phyloP scores from a whole-genome alignment of 2,113 vertebrate genomes.

The Halichoerus grypus region DNA sequence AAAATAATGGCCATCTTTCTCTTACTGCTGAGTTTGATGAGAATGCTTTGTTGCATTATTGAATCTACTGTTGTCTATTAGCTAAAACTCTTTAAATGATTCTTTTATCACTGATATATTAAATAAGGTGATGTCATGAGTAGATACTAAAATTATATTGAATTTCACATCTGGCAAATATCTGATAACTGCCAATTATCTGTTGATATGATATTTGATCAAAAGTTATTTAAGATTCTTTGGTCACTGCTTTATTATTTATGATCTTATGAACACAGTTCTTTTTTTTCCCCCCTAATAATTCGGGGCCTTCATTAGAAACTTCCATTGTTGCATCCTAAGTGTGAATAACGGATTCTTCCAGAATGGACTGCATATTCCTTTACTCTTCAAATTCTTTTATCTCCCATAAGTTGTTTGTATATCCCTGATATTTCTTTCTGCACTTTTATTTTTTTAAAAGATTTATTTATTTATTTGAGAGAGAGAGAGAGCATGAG shows the following conservation, averaged over 20 bases:
- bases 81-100: neutral
- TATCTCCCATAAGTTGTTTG: neutral
- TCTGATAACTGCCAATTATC: neutral
- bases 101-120: neutral
- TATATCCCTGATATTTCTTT: neutral
- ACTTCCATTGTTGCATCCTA: neutral
- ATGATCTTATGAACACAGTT: neutral
- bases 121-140: neutral
- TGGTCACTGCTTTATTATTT: neutral
- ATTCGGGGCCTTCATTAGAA: neutral
- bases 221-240: neutral
- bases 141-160: neutral
- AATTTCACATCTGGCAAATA: neutral
- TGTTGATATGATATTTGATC: neutral
- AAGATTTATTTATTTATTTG: neutral
- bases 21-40: neutral
- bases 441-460: neutral
- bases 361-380: neutral
- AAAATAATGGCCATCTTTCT: neutral
- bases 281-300: neutral
- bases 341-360: neutral
- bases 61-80: neutral
- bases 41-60: neutral
- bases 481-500: neutral
- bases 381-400: constrained; percentile 1